These are phyloP conservation scores for Tetranychus cinnabarinus DNA, from an alignment of 1,140 invertebrate species.

Conservation along the genomic window DNA sequence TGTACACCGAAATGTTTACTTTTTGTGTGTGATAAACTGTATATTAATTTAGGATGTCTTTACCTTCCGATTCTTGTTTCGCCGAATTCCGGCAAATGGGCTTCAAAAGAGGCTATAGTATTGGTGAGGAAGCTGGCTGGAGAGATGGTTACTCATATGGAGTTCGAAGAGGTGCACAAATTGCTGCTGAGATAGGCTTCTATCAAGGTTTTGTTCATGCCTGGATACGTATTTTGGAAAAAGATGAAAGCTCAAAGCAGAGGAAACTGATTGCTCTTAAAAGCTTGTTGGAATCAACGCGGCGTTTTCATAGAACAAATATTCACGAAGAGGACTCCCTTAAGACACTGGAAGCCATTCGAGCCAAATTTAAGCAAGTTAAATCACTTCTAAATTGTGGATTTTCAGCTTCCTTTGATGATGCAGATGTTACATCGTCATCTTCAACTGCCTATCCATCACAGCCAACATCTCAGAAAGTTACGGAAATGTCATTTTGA, in stretches of 20 bases:
- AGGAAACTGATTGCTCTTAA: conserved; percentile 14
- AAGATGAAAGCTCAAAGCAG: conserved; percentile 13
- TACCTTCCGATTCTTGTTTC: no score
- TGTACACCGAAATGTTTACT: no score
- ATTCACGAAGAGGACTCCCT: conserved; percentile 14
- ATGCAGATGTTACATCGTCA: background rate
- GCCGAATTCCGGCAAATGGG: conserved; percentile 14
- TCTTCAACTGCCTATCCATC: background rate
- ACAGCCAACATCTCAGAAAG: background rate
- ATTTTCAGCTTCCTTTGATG: background rate
- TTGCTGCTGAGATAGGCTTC: conserved; percentile 17
- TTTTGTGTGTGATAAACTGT: no score
- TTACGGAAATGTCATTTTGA: no score
- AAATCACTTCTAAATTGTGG: conserved; percentile 3
- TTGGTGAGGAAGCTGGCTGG: conserved; percentile 18
- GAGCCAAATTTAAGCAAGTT: conserved; percentile 15
- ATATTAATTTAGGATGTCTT: no score
- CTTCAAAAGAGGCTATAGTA: conserved; percentile 16
- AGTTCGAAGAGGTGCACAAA: conserved; percentile 15
- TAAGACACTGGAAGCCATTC: conserved; percentile 8
- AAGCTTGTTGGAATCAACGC: conserved; percentile 15
- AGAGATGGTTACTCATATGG: conserved; percentile 16
- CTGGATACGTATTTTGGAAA: conserved; percentile 15
- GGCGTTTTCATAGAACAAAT: conserved; percentile 15
- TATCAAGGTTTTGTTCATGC: conserved; percentile 17